These are phyloP conservation scores for Petrocephalus microphthalmus DNA, from an alignment of 2,113 vertebrate genomes.

Conservation along the genomic window DNA sequence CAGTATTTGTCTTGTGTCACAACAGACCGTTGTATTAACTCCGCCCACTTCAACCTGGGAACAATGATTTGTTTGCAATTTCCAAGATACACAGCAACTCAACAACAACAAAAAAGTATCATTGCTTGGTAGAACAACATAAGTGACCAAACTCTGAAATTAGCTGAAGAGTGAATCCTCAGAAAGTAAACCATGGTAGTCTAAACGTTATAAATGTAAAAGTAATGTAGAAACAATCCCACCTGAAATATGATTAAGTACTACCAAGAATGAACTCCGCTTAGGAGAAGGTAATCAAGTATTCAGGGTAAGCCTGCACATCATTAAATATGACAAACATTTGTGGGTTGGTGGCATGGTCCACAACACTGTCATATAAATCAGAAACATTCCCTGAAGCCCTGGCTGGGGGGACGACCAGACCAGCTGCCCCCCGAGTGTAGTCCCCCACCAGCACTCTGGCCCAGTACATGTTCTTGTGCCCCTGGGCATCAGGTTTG, in stretches of 20 bases:
- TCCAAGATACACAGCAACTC: background rate
- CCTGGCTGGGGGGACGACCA: constrained; percentile 55
- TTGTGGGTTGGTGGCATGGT: constrained; percentile 7
- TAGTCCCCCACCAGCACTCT: constrained; percentile 70
- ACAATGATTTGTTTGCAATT: background rate
- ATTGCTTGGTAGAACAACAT: background rate
- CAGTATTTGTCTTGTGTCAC: background rate
- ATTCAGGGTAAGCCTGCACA: constrained; percentile 72
- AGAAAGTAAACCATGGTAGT: background rate
- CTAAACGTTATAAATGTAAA: background rate
- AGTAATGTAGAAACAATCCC: background rate
- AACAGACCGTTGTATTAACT: background rate
- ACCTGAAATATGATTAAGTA: background rate
- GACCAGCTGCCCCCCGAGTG: constrained; percentile 21
- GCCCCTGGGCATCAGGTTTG: constrained; percentile 23
- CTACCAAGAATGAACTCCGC: background rate
- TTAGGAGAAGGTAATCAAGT: constrained; percentile 66
- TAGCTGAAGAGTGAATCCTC: background rate
- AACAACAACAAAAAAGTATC: background rate
- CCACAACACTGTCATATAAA: constrained; percentile 66
- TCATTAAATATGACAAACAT: constrained; percentile 73
- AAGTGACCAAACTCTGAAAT: background rate
- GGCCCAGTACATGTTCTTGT: constrained; percentile 66
- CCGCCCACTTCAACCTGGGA: background rate
- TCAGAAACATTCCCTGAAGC: constrained; percentile 29